phyloP scores from a whole-genome alignment of 1,140 invertebrate species.

The Trinorchestia longiramus region DNA sequence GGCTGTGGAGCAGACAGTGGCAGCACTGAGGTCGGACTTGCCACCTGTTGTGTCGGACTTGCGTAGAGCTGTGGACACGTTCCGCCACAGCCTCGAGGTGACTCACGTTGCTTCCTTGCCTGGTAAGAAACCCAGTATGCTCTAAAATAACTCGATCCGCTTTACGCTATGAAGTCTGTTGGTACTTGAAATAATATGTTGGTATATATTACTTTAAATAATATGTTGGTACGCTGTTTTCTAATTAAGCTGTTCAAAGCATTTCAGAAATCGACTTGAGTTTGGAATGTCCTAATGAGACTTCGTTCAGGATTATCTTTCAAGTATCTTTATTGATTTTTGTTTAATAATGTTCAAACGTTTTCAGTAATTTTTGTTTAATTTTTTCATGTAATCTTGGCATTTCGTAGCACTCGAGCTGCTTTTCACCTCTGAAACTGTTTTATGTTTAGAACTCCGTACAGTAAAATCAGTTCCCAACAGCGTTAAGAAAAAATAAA shows the following conservation, averaged over 20 bases:
- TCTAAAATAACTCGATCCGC: not conserved
- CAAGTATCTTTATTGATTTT: no score
- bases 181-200: no score
- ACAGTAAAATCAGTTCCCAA: not conserved
- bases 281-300: not conserved
- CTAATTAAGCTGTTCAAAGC: no score
- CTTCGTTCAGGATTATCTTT: not conserved
- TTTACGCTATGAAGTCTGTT: no score
- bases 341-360: not conserved
- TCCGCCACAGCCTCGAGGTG: conserved; percentile 79
- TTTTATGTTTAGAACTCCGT: not conserved
- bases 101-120: conserved; percentile 81
- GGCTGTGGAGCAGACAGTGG: conserved; percentile 76
- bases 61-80: conserved; percentile 76
- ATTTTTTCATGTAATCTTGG: not conserved
- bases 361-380: not conserved
- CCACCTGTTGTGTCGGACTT: conserved; percentile 76
- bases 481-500: not conserved
- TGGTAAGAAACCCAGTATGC: conserved; percentile 71
- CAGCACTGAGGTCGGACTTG: conserved; percentile 72
- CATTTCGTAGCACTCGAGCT: not conserved
- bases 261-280: no score
- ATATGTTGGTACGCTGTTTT: no score
- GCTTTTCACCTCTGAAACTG: not conserved
- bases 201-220: no score